Base-by-base conservation (phyloP, 2,888 invertebrate species). In the Cyaniris semiargus region DNA sequence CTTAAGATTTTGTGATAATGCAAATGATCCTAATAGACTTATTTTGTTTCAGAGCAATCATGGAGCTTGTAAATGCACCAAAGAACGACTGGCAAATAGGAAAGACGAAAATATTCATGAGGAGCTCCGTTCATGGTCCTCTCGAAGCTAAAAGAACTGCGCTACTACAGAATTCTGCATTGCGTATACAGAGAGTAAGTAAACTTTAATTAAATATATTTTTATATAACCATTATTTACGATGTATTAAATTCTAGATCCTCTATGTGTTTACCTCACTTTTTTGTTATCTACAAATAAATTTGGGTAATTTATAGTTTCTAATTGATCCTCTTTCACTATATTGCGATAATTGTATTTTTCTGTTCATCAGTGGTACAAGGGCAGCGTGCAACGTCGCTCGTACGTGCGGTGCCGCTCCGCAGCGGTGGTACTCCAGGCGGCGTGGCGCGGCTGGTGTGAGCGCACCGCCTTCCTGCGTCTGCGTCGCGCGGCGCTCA, bases 11-110 rank as follows among this genome's bases (percentile, higher is more conserved):
- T 44, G 44, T 13, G 10, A 44, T 44, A 10, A 44, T 44, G 44
- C 21, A 2, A 0, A 18, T 48, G 21, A 66, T 60, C 13, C 5
- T 21, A 44, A 38, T 66, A 0, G 3, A n/a, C 13, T 48, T 18
- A 1, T 53, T 27, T 31, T 34, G 31, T 34, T 56, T 34, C 84
- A 94, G 94, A 80, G 82, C 86, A 4, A 92, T 94, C 82, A 93
- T 97, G 84, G 93, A 95, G 80, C 93, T 95, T 79, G 95, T 96
- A 81, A 95, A 95, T 76, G 95, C 97, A 58, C 95, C 96, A 0
- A 93, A 95, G 76, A 96, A 95, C 78, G 97, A 98, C 88, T 98
- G 98, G 98, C 98, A 98, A 90, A 95, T 98, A 79, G 98, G 98
- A 0, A 96, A 96, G 89, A 96, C 96, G 56, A 98, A 98, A 91